Evolutionary conservation across 1,140 invertebrate genomes (phyloP).

Genomic region (Melitaea cinxia): DNA sequence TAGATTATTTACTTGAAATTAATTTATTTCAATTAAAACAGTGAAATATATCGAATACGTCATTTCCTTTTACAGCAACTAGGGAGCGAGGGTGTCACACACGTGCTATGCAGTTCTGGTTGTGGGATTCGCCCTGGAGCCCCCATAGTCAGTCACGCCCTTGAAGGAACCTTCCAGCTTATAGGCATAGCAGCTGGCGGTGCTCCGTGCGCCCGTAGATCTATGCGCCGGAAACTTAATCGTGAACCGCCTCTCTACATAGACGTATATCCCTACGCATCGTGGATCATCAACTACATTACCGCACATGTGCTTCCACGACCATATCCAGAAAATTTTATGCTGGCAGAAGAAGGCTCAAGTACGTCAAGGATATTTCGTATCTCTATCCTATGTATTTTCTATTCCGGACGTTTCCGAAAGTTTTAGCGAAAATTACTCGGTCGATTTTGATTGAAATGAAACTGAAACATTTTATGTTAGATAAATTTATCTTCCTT

Average conservation of each 20-base stretch:
- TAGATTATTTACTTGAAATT: no score
- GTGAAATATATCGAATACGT: background rate
- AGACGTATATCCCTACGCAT: constrained; percentile 63
- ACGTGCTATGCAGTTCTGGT: constrained; percentile 63
- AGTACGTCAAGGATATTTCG: constrained; percentile 42
- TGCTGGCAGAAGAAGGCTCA: constrained; percentile 48
- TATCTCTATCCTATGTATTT: no score
- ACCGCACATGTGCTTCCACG: constrained; percentile 57
- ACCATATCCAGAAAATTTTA: constrained; percentile 60
- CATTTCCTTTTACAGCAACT: constrained; percentile 43
- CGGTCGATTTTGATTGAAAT: no score
- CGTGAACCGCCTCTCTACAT: constrained; percentile 63
- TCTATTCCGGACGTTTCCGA: no score
- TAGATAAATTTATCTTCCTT: no score
- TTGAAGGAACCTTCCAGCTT: constrained; percentile 59
- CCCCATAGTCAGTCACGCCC: constrained; percentile 56
- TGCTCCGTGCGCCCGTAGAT: constrained; percentile 44
- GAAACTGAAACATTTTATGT: no score
- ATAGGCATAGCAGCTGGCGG: constrained; percentile 62
- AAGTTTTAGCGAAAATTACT: no score
- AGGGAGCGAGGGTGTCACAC: constrained; percentile 61
- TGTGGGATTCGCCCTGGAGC: constrained; percentile 65
- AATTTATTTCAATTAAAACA: no score
- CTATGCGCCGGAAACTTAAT: constrained; percentile 57
- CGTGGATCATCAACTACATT: constrained; percentile 65